Evolutionary conservation across 2,888 invertebrate genomes (phyloP).

Genomic region (Tenthredo scrophulariae): DNA sequence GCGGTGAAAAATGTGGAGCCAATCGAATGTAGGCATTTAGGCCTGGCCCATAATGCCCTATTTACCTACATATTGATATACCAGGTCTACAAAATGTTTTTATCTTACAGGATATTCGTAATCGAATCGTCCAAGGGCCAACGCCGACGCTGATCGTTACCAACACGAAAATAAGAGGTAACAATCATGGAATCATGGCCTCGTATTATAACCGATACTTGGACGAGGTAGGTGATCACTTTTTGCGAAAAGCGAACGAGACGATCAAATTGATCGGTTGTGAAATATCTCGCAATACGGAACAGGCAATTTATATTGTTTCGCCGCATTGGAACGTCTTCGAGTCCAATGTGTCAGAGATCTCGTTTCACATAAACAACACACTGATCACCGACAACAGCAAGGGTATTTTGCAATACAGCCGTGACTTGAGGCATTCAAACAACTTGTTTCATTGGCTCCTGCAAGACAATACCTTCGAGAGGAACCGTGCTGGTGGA

Average conservation of each 20-base stretch:
- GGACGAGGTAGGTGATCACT: constrained; percentile 92
- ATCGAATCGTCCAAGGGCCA: constrained; percentile 88
- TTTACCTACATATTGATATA: background rate
- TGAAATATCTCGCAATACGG: constrained; percentile 89
- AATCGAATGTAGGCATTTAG: background rate
- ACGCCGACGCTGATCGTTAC: constrained; percentile 87
- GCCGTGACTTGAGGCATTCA: constrained; percentile 95
- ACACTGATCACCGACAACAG: constrained; percentile 93
- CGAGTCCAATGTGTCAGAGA: constrained; percentile 92
- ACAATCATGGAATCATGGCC: constrained; percentile 89
- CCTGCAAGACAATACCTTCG: constrained; percentile 91
- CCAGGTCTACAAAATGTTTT: background rate
- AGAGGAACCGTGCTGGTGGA: constrained; percentile 92
- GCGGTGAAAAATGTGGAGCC: background rate
- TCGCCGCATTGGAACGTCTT: constrained; percentile 93
- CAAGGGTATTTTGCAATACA: constrained; percentile 92
- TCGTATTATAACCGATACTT: constrained; percentile 94
- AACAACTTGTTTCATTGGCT: constrained; percentile 99
- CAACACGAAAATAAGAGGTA: constrained; percentile 89
- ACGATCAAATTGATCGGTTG: constrained; percentile 89
- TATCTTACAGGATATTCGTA: constrained; percentile 82
- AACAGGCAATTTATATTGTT: constrained; percentile 90
- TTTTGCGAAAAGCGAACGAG: constrained; percentile 92
- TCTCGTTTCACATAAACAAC: constrained; percentile 93
- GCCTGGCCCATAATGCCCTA: background rate